These are phyloP conservation scores for Botia kubotai DNA, from an alignment of 2,797 vertebrate genomes.

Conservation along the genomic window DNA sequence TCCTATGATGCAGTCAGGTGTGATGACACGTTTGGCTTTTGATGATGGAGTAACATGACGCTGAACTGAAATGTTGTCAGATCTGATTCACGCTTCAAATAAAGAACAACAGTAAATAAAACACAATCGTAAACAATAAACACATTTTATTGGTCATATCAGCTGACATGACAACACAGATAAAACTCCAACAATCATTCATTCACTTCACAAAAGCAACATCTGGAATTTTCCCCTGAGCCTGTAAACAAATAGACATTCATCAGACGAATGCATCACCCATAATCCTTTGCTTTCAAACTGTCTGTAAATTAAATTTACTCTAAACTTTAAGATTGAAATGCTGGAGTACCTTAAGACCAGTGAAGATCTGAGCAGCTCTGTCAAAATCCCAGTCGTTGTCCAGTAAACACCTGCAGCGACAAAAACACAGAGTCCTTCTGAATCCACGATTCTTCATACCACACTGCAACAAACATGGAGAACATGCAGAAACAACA, in stretches of 20 bases:
- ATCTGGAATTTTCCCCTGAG: constrained; percentile 88
- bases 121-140: neutral
- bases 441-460: no score
- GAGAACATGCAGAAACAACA: neutral
- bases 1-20: neutral
- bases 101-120: no score
- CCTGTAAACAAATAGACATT: constrained; percentile 66
- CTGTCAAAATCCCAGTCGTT: constrained; percentile 90
- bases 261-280: neutral
- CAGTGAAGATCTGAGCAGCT: constrained; percentile 87
- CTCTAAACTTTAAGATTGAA: neutral
- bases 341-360: constrained; percentile 82
- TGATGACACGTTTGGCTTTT: neutral
- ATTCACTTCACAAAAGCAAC: constrained; percentile 88
- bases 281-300: neutral
- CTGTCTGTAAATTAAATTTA: neutral
- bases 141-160: constrained; percentile 7
- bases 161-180: constrained; percentile 33
- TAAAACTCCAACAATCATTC: constrained; percentile 9
- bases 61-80: neutral
- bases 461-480: no score
- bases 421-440: constrained; percentile 1
- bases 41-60: neutral
- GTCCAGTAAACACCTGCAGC: constrained; percentile 88
- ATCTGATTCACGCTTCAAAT: no score